Base-by-base conservation (phyloP, 1,140 invertebrate genomes). In the Bombus haemorrhoidalis region DNA sequence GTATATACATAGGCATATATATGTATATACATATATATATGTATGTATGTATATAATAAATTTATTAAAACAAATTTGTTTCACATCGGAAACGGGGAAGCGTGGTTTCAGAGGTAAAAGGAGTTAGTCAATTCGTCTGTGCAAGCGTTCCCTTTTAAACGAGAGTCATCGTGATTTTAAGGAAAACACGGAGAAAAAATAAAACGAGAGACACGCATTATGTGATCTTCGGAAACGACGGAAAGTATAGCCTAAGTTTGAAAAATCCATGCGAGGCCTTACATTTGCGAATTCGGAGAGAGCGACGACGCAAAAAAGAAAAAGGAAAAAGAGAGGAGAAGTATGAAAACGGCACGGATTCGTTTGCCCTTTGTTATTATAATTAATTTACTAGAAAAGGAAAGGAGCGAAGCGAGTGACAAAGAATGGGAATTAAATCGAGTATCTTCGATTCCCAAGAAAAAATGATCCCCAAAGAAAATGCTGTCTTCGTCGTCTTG, bases 221-320 rank as follows among this genome's bases (percentile, higher is more conserved):
- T 88, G 90, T 91, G 85, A 91, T 90, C 72, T 86, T 88, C 12
- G 57, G 73, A 90, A 88, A 84, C 66, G 74, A 81, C 57, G 85
- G 89, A 86, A 91, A 88, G 79, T 90, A 77, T 91, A 90, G 87
- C 89, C 76, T 87, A 91, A 91, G 68, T 91, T 91, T 91, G 34
- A 85, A 71, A 64, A 78, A 89, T 59, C 76, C 74, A 89, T 89
- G 76, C 69, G 90, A 91, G 90, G 90, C 90, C 90, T 91, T 91
- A 91, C 85, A 90, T 73, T 88, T 86, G 78, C 79, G 79, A 88
- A 86, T 89, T 89, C 72, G 53, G 47, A 73, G 76, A 88, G 71
- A 84, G 64, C 86, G 39, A 69, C 39, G 71, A 57, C 34, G 41
- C 41, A 47, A 22, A 43, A 57, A 18, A 12, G 32, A 13, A 57